Percentiles rank a stretch among this genome's conserved stretches.
Evolutionary conservation across 2,113 vertebrate genomes (phyloP).

Genomic region (Dipodomys merriami): DNA sequence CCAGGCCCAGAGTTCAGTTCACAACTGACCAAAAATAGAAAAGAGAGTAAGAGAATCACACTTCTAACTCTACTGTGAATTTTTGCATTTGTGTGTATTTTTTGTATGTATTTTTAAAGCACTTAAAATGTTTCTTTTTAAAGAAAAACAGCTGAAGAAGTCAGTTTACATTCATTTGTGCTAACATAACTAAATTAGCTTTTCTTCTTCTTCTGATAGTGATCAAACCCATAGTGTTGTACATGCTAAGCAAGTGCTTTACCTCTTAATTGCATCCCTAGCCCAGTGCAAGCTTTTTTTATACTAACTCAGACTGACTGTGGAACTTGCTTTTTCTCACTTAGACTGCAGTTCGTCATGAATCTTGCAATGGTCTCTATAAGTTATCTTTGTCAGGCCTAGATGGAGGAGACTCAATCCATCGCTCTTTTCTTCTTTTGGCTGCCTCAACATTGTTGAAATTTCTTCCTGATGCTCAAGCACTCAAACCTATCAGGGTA

Average conservation of each 20-base stretch:
- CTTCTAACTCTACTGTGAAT: too few relatives aligned
- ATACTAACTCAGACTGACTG: conserved; percentile 11
- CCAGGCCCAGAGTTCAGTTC: too few relatives aligned
- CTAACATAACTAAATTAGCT: not conserved
- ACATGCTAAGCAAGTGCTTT: not conserved
- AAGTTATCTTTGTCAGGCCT: conserved; percentile 97
- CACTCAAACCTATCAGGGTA: conserved; percentile 95
- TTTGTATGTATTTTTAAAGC: too few relatives aligned
- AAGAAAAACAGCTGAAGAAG: not conserved
- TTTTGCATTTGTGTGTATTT: too few relatives aligned
- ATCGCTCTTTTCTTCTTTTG: conserved; percentile 96
- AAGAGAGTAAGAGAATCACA: too few relatives aligned
- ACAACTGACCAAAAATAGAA: too few relatives aligned
- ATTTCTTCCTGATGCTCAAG: conserved; percentile 98
- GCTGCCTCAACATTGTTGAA: conserved; percentile 97
- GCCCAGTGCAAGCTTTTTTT: not conserved
- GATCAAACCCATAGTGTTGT: not conserved
- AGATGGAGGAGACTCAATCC: conserved; percentile 98
- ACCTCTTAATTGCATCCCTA: not conserved
- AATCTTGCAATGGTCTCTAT: conserved; percentile 98
- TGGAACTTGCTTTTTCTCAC: conserved; percentile 58
- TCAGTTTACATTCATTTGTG: not conserved
- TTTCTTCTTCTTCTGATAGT: not conserved
- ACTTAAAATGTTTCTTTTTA: too few relatives aligned
- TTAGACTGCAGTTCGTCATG: conserved; percentile 96